Conservation (phyloP, 2,888 invertebrate genomes). For the Synergus gifuensis region DNA sequence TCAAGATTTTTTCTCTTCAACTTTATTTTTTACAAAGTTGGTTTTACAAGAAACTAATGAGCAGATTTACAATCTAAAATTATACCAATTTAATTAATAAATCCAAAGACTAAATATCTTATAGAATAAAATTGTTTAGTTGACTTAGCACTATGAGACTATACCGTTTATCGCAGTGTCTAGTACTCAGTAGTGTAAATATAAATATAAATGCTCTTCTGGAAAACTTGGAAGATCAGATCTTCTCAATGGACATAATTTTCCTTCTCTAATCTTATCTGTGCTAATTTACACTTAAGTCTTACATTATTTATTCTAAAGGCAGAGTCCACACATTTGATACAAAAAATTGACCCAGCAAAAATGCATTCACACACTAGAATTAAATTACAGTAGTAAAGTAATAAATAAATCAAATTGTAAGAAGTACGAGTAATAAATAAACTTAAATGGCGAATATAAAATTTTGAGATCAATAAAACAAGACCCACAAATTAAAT, state of each 20-base stretch:
- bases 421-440: background rate
- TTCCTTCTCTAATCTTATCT: background rate
- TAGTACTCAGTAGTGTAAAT: slow-evolving; percentile 2
- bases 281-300: background rate
- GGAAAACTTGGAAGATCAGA: background rate
- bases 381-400: background rate
- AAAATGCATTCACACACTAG: background rate
- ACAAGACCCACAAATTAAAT: slow-evolving; percentile 17
- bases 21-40: background rate
- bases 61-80: background rate
- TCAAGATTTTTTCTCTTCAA: background rate
- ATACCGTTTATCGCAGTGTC: background rate
- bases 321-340: background rate
- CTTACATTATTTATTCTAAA: background rate
- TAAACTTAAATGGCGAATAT: slow-evolving; percentile 16
- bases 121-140: slow-evolving; percentile 1
- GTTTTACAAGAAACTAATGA: background rate
- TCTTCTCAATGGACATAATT: background rate
- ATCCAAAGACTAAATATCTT: background rate
- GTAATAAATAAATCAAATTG: slow-evolving; percentile 6
- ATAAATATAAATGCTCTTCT: slow-evolving; percentile 32
- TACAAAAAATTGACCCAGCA: background rate
- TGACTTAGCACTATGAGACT: background rate
- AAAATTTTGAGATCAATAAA: slow-evolving; percentile 32
- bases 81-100: background rate